phyloP scores from a whole-genome alignment of 1,140 invertebrate genomes.

The Heliothis subflexa region DNA sequence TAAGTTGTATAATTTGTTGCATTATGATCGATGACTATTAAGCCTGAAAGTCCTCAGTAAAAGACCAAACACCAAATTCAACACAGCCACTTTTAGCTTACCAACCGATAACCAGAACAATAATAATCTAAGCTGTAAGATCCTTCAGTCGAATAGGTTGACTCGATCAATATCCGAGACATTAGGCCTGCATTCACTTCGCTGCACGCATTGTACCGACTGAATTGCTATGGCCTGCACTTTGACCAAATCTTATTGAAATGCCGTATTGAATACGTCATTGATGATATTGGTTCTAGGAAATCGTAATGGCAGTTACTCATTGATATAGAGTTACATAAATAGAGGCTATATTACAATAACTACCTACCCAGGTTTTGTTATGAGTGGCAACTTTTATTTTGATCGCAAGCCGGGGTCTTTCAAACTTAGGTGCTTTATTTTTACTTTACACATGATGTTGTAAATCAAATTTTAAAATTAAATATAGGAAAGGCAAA shows the following conservation, averaged over 20 bases:
- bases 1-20: too few relatives aligned
- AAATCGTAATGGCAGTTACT: too few relatives aligned
- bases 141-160: slow-evolving; percentile 3
- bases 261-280: not conserved
- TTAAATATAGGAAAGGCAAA: too few relatives aligned
- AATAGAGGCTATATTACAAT: too few relatives aligned
- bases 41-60: not conserved
- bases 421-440: too few relatives aligned
- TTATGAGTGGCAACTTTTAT: too few relatives aligned
- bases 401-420: too few relatives aligned
- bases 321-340: too few relatives aligned
- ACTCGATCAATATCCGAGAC: slow-evolving; percentile 23
- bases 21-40: too few relatives aligned
- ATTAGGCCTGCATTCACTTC: slow-evolving; percentile 28
- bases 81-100: not conserved
- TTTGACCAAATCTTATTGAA: slow-evolving; percentile 31
- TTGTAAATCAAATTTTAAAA: too few relatives aligned
- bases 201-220: slow-evolving; percentile 31
- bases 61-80: not conserved
- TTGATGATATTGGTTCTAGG: not conserved
- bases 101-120: not conserved
- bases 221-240: slow-evolving; percentile 22
- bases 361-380: too few relatives aligned
- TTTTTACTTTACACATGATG: too few relatives aligned
- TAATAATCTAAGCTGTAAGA: slow-evolving; percentile 9